A percentile compares a stretch with the other conserved stretches of the same genome.
These are phyloP conservation scores for Macrobrachium nipponense DNA, from an alignment of 1,140 invertebrate genomes.

Conservation along the genomic window DNA sequence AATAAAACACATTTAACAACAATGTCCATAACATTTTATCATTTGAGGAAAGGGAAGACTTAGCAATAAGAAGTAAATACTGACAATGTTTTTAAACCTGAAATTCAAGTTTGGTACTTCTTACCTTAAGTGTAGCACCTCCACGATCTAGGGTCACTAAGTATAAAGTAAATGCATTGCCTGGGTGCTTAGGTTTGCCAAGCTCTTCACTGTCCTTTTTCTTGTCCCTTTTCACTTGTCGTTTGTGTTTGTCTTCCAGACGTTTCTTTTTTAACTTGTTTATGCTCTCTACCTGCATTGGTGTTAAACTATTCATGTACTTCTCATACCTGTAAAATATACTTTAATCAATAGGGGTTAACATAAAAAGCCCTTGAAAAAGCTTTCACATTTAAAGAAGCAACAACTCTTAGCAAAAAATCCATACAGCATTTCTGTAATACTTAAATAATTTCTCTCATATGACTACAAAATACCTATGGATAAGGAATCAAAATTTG, in stretches of 20 bases:
- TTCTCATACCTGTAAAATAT: constrained; percentile 9
- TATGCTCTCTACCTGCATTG: constrained; percentile 25
- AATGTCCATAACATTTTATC: background rate
- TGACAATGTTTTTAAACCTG: too few species aligned
- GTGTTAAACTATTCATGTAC: constrained; percentile 8
- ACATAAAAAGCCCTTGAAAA: too few species aligned
- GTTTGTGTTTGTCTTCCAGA: constrained; percentile 10
- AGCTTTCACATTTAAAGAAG: too few species aligned
- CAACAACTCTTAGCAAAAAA: too few species aligned
- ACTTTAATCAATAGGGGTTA: too few species aligned
- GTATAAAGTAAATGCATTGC: constrained; percentile 27
- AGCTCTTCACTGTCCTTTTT: constrained; percentile 22
- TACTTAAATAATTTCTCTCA: too few species aligned
- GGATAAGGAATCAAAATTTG: too few species aligned
- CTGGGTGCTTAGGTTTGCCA: constrained; percentile 32
- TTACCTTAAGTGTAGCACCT: constrained; percentile 18
- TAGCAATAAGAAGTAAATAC: too few species aligned
- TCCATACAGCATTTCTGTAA: too few species aligned
- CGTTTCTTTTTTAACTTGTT: constrained; percentile 18
- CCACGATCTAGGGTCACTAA: constrained; percentile 2
- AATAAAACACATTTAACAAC: background rate
- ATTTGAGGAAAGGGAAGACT: background rate
- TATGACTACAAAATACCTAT: too few species aligned
- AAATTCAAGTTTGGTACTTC: too few species aligned
- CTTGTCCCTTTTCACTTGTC: constrained; percentile 1